Conservation (phyloP, 2,888 invertebrate species). For the Phyto melanocephala region DNA sequence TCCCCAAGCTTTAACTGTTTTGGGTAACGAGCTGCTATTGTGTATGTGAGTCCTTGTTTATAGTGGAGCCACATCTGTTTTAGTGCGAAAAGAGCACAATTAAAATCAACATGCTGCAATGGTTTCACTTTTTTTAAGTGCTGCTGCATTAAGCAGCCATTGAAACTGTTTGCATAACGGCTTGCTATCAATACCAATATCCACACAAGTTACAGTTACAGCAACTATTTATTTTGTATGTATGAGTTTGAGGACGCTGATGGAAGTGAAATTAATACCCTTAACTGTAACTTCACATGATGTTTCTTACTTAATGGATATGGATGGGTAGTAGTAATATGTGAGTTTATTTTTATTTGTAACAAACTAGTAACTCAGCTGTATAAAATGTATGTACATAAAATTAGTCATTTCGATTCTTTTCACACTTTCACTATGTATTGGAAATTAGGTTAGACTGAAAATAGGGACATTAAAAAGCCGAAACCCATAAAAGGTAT, state of each 20-base stretch:
- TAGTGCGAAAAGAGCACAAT: slow-evolving; percentile 42
- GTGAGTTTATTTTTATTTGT: too few relatives aligned
- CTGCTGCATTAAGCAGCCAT: slow-evolving; percentile 17
- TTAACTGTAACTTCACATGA: too few relatives aligned
- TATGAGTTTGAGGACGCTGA: neutral
- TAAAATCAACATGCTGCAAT: slow-evolving; percentile 58
- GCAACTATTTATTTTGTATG: neutral
- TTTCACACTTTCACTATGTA: too few relatives aligned
- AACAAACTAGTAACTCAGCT: too few relatives aligned
- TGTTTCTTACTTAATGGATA: neutral
- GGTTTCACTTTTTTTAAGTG: slow-evolving; percentile 11
- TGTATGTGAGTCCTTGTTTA: neutral
- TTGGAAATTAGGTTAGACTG: too few relatives aligned
- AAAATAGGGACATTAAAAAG: too few relatives aligned
- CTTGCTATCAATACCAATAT: neutral
- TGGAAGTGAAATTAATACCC: neutral
- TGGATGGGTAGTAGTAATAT: too few relatives aligned
- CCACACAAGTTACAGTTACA: neutral
- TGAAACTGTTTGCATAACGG: neutral
- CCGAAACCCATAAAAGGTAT: too few relatives aligned
- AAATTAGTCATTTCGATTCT: too few relatives aligned
- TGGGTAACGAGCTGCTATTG: neutral
- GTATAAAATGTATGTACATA: too few relatives aligned
- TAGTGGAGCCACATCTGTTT: slow-evolving; percentile 32
- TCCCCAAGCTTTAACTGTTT: too few relatives aligned